Conservation (phyloP, 1,140 invertebrate genomes). For the Drosophila malerkotliana region DNA sequence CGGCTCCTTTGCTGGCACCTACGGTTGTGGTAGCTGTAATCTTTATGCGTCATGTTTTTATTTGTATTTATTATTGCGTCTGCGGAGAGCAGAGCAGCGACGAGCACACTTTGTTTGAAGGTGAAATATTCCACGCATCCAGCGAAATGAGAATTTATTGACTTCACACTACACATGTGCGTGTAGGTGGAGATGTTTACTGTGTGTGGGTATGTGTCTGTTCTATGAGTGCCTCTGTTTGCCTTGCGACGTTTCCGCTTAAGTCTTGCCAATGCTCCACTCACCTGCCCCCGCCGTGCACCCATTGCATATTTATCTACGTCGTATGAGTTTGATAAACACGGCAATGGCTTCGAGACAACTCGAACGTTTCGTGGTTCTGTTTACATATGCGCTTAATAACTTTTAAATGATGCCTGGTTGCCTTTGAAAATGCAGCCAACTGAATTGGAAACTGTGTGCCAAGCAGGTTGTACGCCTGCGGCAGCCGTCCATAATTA, state of each 20-base stretch:
- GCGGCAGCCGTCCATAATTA: conserved; percentile 33
- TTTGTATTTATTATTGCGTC: conserved; percentile 79
- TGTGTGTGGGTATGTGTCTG: conserved; percentile 24
- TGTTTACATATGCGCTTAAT: conserved; percentile 75
- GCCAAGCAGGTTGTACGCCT: conserved; percentile 5
- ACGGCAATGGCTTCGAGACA: conserved; percentile 45
- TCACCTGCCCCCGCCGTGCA: not conserved
- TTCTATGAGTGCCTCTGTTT: conserved; percentile 60
- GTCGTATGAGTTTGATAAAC: conserved; percentile 68
- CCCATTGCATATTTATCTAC: conserved; percentile 55
- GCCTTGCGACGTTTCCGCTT: conserved; percentile 34
- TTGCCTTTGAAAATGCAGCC: conserved; percentile 18
- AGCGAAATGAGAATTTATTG: conserved; percentile 79
- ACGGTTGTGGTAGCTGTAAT: conserved; percentile 61
- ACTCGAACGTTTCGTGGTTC: conserved; percentile 43
- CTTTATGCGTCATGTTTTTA: conserved; percentile 79
- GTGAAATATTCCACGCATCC: conserved; percentile 66
- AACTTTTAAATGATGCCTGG: conserved; percentile 55
- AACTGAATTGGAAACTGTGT: conserved; percentile 9
- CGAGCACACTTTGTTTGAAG: conserved; percentile 63
- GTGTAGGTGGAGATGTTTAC: conserved; percentile 7
- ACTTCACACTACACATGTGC: conserved; percentile 45
- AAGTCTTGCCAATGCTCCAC: conserved; percentile 24
- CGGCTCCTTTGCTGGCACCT: conserved; percentile 27
- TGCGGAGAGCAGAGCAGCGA: conserved; percentile 21